A percentile compares a stretch with the other conserved stretches of the same genome.
These are phyloP conservation scores for Hemithea aestivaria DNA, from an alignment of 2,888 invertebrate species.

Conservation along the genomic window DNA sequence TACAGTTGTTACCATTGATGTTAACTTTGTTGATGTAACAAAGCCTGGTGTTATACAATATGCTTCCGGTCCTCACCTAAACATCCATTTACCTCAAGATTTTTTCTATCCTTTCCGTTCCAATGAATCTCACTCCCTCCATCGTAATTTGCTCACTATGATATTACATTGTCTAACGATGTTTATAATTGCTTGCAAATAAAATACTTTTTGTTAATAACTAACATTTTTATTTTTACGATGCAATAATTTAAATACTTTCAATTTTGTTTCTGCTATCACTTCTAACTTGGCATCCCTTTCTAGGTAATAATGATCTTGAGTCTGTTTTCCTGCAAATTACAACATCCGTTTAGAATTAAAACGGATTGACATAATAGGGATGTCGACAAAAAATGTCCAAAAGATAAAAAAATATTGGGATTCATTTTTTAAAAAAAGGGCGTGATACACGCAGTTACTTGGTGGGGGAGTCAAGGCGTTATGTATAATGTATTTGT, in stretches of 20 bases:
- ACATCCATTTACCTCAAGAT: constrained; percentile 83
- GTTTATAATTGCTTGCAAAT: constrained; percentile 44
- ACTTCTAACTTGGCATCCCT: constrained; percentile 69
- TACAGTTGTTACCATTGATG: constrained; percentile 53
- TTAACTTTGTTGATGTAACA: constrained; percentile 58
- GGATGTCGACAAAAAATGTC: too few species aligned
- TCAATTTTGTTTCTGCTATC: constrained; percentile 60
- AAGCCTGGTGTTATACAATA: constrained; percentile 47
- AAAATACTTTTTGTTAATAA: constrained; percentile 65
- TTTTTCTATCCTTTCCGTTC: constrained; percentile 85
- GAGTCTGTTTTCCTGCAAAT: constrained; percentile 66
- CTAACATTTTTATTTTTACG: constrained; percentile 68
- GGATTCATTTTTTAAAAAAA: too few species aligned
- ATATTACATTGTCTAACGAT: constrained; percentile 26
- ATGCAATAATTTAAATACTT: constrained; percentile 75
- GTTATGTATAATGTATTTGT: too few species aligned
- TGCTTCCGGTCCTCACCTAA: constrained; percentile 81
- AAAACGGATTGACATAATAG: too few species aligned
- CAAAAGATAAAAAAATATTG: too few species aligned
- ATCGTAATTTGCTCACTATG: constrained; percentile 27
- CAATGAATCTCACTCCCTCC: constrained; percentile 31
- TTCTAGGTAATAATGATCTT: constrained; percentile 54
- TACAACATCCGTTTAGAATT: constrained; percentile 44
- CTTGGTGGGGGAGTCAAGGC: too few species aligned
- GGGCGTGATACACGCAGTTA: too few species aligned